Percentiles rank a stretch among this genome's conserved stretches.
Evolutionary conservation across 2,888 invertebrate genomes (phyloP).

Genomic region (Amphimallon solstitiale): DNA sequence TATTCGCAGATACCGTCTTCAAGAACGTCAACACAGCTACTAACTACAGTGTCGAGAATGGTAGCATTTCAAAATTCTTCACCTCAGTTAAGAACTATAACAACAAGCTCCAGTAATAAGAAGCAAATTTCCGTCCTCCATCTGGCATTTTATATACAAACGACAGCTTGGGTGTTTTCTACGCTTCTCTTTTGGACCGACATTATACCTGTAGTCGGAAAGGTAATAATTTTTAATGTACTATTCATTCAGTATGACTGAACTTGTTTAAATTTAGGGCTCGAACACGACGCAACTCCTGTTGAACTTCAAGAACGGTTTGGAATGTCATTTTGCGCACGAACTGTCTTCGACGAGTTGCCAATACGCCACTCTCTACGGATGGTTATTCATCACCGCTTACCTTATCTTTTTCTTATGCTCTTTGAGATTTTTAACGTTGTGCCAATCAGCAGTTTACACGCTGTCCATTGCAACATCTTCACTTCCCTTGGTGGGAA

Average conservation of each 20-base stretch:
- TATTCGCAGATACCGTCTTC: constrained; percentile 50
- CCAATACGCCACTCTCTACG: constrained; percentile 57
- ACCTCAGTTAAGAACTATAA: constrained; percentile 43
- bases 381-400: constrained; percentile 65
- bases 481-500: constrained; percentile 66
- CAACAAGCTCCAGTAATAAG: constrained; percentile 44
- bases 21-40: constrained; percentile 56
- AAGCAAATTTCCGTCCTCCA: constrained; percentile 55
- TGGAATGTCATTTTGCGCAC: constrained; percentile 58
- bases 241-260: not conserved
- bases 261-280: constrained; percentile 39
- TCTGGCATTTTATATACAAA: constrained; percentile 64
- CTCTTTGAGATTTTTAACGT: constrained; percentile 65
- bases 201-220: constrained; percentile 65
- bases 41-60: constrained; percentile 66
- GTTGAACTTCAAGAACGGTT: constrained; percentile 57
- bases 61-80: constrained; percentile 63
- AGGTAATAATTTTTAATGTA: constrained; percentile 57
- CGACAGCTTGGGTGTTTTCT: constrained; percentile 61
- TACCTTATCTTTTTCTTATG: constrained; percentile 65
- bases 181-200: constrained; percentile 66
- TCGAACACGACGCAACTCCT: constrained; percentile 53
- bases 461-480: constrained; percentile 66
- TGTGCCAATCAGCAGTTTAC: constrained; percentile 69
- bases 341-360: constrained; percentile 46